Conservation (phyloP, 2,797 vertebrate genomes). For the Tapirus indicus region DNA sequence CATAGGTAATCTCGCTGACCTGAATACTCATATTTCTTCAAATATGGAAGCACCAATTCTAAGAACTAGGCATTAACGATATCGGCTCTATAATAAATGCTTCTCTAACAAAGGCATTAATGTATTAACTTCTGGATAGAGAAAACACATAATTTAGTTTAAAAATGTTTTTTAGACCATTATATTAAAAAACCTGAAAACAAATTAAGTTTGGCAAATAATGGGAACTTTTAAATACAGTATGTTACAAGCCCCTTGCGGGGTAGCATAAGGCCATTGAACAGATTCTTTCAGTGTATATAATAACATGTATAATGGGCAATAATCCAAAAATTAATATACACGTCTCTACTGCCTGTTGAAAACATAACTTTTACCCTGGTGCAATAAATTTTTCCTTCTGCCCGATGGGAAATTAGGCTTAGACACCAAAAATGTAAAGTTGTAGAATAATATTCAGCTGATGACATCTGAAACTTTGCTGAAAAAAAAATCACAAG, state of each 20-base stretch:
- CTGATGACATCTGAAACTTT: neutral
- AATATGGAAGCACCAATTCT: neutral
- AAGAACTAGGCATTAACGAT: neutral
- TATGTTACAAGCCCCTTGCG: accelerated
- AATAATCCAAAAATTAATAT: neutral
- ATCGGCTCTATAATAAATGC: neutral
- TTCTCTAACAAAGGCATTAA: neutral
- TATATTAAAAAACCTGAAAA: neutral
- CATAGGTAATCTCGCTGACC: neutral
- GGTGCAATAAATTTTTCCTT: neutral
- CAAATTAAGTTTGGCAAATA: conserved; percentile 8
- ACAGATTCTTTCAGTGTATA: neutral
- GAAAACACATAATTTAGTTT: neutral
- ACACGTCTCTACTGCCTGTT: neutral
- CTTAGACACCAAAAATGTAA: neutral
- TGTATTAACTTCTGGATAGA: neutral
- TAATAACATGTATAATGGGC: neutral
- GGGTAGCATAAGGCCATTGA: neutral
- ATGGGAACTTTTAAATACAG: neutral
- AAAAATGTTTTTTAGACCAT: neutral
- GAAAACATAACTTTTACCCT: neutral
- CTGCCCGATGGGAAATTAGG: neutral
- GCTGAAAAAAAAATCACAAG: neutral
- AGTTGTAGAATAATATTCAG: neutral
- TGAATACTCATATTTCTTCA: neutral